A percentile compares a stretch with the other conserved stretches of the same genome.
Evolutionary conservation across 2,113 vertebrate species (phyloP).

Genomic region (Coturnix japonica): DNA sequence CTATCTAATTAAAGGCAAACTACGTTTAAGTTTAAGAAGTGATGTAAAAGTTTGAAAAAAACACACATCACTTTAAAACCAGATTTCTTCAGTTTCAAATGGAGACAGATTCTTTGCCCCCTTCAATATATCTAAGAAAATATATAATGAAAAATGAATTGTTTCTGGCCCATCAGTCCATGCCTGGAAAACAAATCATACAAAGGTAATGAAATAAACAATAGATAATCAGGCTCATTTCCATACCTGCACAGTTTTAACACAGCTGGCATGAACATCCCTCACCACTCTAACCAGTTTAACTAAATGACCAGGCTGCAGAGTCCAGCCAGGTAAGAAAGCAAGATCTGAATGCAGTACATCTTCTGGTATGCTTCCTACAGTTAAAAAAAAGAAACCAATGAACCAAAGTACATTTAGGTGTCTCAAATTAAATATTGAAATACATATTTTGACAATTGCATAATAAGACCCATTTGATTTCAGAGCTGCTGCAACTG

Average conservation of each 20-base stretch:
- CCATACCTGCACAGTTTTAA: not conserved
- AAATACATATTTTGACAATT: not conserved
- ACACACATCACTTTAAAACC: not conserved
- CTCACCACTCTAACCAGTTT: not conserved
- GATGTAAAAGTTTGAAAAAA: not conserved
- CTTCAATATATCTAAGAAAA: slow-evolving; percentile 5
- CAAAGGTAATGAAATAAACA: slow-evolving; percentile 10
- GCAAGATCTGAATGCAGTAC: not conserved
- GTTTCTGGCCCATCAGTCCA: not conserved
- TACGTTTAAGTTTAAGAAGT: not conserved
- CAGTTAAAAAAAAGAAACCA: not conserved
- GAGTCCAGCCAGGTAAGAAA: not conserved
- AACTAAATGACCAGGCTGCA: not conserved
- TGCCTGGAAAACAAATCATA: slow-evolving; percentile 4
- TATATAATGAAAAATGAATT: slow-evolving; percentile 17
- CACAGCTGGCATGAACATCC: not conserved
- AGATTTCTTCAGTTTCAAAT: not conserved
- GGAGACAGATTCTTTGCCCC: not conserved
- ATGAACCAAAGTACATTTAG: not conserved
- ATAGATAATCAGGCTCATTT: not conserved
- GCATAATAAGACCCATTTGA: not conserved
- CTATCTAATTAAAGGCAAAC: not conserved
- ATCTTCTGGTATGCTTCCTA: not conserved
- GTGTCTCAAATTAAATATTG: not conserved
- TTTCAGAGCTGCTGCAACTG: not conserved